phyloP scores from a whole-genome alignment of 2,113 vertebrate genomes.

The Syrmaticus mikado region DNA sequence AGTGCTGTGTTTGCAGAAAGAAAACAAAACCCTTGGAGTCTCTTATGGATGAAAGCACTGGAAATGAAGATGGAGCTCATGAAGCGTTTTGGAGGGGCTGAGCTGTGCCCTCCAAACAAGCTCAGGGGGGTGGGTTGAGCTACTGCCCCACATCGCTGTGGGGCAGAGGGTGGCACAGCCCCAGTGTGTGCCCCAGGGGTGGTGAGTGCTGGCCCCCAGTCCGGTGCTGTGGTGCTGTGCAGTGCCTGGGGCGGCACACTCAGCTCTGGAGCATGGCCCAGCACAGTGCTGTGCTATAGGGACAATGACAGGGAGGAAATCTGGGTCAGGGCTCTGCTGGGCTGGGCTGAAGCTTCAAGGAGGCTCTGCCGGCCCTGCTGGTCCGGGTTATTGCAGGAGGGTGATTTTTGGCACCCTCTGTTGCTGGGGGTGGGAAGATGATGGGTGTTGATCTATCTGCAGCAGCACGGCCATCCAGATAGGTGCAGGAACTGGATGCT shows the following conservation, averaged over 20 bases:
- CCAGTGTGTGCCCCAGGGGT: neutral
- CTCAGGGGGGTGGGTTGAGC: neutral
- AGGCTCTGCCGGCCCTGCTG: neutral
- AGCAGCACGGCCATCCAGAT: neutral
- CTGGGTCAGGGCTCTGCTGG: conserved; percentile 34
- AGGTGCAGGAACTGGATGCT: neutral
- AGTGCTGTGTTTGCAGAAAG: neutral
- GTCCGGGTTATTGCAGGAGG: neutral
- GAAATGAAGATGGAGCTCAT: neutral
- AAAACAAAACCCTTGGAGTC: neutral
- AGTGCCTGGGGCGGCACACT: neutral
- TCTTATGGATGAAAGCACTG: neutral
- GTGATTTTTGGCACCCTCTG: rapidly evolving
- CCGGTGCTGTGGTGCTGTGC: neutral
- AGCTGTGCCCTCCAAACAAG: neutral
- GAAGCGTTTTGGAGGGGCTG: neutral
- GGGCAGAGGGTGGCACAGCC: neutral
- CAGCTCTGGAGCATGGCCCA: conserved; percentile 11
- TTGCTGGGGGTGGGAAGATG: neutral
- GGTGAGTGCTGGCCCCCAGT: neutral
- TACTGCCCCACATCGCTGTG: neutral
- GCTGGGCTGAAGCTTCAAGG: neutral
- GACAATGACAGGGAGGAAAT: conserved; percentile 13
- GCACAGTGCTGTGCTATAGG: neutral
- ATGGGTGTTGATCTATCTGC: neutral